Conservation (phyloP, 92 coral and sea anemone species). For the Chrysogorgia sp. region DNA sequence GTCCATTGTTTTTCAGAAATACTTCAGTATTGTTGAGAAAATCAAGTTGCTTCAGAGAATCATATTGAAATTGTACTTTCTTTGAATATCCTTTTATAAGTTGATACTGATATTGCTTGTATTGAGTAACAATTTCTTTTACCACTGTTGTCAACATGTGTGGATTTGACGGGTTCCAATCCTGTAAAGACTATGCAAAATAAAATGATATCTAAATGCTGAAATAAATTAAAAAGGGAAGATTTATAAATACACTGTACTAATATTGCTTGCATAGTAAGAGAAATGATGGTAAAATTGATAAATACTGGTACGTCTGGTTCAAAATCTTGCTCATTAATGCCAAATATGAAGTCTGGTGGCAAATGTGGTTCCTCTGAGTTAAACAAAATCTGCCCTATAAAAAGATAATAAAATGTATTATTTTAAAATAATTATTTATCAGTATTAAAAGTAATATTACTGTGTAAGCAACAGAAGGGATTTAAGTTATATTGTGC, state of each 20-base stretch:
- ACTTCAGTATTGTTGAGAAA: constrained; percentile 75
- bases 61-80: constrained; percentile 71
- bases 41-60: constrained; percentile 43
- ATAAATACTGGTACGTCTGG: constrained; percentile 76
- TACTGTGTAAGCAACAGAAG: no score
- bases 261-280: no score
- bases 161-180: constrained; percentile 76
- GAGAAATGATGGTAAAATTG: not conserved
- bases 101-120: constrained; percentile 77
- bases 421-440: not conserved
- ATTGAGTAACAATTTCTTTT: constrained; percentile 73
- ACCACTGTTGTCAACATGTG: constrained; percentile 64
- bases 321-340: constrained; percentile 72
- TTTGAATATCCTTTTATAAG: constrained; percentile 67
- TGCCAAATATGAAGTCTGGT: constrained; percentile 91
- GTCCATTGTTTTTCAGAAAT: constrained; percentile 63
- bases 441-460: no score
- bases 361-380: constrained; percentile 72
- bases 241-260: no score
- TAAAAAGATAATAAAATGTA: not conserved
- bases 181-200: constrained; percentile 60
- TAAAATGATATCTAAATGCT: not conserved
- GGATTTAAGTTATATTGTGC: no score
- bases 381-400: constrained; percentile 94
- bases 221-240: not conserved